phyloP scores from a whole-genome alignment of 2,113 vertebrate species.

The Malurus alboscapulatus region DNA sequence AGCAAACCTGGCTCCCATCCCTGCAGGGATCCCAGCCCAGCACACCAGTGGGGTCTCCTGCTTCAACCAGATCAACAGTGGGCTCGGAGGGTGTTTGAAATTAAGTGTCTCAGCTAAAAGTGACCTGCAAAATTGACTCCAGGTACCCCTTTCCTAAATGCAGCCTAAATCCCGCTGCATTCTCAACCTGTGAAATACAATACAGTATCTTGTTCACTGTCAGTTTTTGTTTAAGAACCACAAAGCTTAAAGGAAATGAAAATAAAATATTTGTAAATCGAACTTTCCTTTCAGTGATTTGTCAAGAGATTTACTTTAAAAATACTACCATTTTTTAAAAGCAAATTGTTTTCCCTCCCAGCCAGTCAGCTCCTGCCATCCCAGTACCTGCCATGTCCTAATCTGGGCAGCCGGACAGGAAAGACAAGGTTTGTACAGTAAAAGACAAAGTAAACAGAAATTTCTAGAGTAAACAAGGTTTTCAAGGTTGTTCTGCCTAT shows the following conservation, averaged over 20 bases:
- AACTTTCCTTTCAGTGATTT: neutral
- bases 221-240: neutral
- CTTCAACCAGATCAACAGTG: neutral
- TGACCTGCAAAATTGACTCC: neutral
- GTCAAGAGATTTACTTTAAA: neutral
- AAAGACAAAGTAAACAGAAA: slow-evolving; percentile 20
- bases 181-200: neutral
- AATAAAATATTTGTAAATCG: neutral
- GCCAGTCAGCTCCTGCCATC: neutral
- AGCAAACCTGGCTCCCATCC: neutral
- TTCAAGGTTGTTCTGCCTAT: neutral
- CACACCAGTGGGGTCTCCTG: accelerated
- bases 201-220: neutral
- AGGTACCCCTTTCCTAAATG: neutral
- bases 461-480: neutral
- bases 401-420: accelerated
- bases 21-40: neutral
- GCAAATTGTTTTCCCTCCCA: neutral
- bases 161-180: neutral
- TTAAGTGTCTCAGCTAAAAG: neutral
- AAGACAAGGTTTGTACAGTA: neutral
- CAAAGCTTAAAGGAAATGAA: neutral
- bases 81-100: neutral
- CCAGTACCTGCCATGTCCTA: neutral
- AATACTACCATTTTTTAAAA: neutral